Conservation (phyloP, 2,888 invertebrate genomes). For the Acronicta leporina region DNA sequence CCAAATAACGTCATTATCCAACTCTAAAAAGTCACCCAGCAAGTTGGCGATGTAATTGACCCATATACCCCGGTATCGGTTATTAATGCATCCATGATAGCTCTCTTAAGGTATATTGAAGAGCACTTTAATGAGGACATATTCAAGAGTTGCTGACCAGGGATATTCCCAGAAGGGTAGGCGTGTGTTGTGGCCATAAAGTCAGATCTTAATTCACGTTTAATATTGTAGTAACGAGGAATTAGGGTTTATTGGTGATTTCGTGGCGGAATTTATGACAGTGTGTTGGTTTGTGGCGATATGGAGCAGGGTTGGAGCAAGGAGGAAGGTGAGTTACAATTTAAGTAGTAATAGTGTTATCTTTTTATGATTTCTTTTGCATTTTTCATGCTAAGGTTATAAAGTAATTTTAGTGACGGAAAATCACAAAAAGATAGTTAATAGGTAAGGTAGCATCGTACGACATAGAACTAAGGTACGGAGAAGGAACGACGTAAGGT, state of each 20-base stretch:
- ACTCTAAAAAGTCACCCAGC: constrained; percentile 11
- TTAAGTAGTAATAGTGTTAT: no score
- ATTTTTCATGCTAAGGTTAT: no score
- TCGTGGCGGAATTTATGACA: constrained; percentile 41
- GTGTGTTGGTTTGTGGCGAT: constrained; percentile 34
- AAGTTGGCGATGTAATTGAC: constrained; percentile 22
- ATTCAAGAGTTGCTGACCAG: constrained; percentile 80
- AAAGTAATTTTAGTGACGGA: no score
- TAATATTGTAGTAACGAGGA: constrained; percentile 57
- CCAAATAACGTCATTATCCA: background rate
- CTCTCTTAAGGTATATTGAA: constrained; percentile 75
- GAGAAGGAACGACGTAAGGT: no score
- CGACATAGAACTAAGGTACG: no score
- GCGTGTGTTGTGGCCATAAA: constrained; percentile 69
- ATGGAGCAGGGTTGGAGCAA: constrained; percentile 3
- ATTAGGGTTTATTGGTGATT: constrained; percentile 55
- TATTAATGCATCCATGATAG: constrained; percentile 71
- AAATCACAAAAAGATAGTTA: no score
- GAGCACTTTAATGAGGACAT: constrained; percentile 82
- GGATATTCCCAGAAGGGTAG: constrained; percentile 59
- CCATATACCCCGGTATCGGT: constrained; percentile 53
- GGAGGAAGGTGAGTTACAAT: constrained; percentile 6
- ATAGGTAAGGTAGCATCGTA: no score
- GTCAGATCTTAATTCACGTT: constrained; percentile 60
- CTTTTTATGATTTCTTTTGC: no score